A percentile compares a stretch with the other conserved stretches of the same genome.
Conservation (phyloP, 1,140 invertebrate genomes). For the Lordiphosa clarofinis region DNA sequence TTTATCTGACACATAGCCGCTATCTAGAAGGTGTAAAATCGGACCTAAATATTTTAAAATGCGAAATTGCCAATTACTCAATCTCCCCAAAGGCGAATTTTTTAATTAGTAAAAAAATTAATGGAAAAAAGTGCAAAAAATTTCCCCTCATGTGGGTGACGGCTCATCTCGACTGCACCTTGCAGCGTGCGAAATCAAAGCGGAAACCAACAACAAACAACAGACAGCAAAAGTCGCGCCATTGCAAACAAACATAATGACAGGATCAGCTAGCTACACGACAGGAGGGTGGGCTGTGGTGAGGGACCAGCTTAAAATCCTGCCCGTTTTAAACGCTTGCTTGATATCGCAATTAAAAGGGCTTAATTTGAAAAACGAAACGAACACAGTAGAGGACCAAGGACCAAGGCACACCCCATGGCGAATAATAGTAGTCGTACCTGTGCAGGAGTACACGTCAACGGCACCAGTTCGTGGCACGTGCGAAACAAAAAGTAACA, state of each 20-base stretch:
- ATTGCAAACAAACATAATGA: constrained; percentile 74
- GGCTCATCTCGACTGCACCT: constrained; percentile 9
- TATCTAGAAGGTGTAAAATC: too few species aligned
- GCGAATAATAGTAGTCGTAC: constrained; percentile 40
- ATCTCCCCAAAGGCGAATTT: constrained; percentile 8
- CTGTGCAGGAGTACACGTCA: constrained; percentile 37
- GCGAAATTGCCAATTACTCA: constrained; percentile 7
- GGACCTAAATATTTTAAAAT: background rate
- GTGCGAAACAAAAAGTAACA: constrained; percentile 55
- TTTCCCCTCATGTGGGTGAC: background rate
- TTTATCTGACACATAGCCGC: too few species aligned
- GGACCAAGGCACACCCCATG: constrained; percentile 38
- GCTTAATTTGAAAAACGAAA: constrained; percentile 76
- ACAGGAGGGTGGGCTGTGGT: background rate
- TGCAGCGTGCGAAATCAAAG: constrained; percentile 47
- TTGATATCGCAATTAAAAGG: constrained; percentile 78
- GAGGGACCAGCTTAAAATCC: constrained; percentile 46
- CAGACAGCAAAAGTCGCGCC: constrained; percentile 69
- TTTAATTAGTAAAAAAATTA: constrained; percentile 36
- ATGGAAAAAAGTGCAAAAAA: background rate
- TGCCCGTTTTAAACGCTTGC: constrained; percentile 64
- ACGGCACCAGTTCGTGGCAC: constrained; percentile 46
- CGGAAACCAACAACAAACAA: constrained; percentile 57
- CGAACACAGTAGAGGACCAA: constrained; percentile 22
- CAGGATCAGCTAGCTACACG: constrained; percentile 57